Evolutionary conservation across 37 sponge, comb jelly and placozoan genomes (phyloP).

Genomic region (Spongia lamella): DNA sequence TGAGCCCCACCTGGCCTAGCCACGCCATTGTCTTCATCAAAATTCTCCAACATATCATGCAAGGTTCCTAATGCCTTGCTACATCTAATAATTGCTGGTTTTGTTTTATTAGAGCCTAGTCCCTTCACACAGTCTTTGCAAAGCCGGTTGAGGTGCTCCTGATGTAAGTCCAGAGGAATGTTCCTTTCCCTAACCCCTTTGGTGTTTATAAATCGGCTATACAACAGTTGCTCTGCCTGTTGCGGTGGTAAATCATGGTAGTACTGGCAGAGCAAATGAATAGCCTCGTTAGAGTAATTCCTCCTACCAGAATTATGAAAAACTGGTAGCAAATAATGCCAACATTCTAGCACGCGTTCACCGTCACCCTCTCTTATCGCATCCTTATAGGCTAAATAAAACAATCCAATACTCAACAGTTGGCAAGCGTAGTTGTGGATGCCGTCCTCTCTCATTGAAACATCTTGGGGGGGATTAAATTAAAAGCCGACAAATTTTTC

Average conservation of each 20-base stretch:
- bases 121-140: not conserved
- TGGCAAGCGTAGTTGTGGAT: conserved; percentile 20
- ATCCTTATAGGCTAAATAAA: conserved; percentile 28
- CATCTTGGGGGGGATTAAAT: not conserved
- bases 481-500: conserved; percentile 17
- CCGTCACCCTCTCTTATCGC: conserved; percentile 1
- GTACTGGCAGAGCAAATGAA: not conserved
- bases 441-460: not conserved
- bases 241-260: not conserved
- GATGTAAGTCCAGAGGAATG: conserved; percentile 12
- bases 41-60: not conserved
- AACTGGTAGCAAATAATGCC: not conserved
- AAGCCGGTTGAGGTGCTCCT: conserved; percentile 27
- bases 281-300: conserved; percentile 8
- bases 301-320: conserved; percentile 9
- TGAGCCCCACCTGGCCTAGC: not conserved
- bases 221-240: conserved; percentile 19
- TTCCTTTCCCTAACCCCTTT: conserved; percentile 12
- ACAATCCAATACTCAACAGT: conserved; percentile 13
- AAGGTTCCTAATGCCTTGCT: not conserved
- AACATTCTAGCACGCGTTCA: not conserved
- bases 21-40: not conserved
- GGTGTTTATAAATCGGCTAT: conserved; percentile 25
- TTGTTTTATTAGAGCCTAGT: conserved; percentile 29
- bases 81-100: conserved; percentile 6